Percentiles rank a stretch among this genome's conserved stretches.
Conservation (phyloP, 2,797 vertebrate genomes). For the Phylloscopus collybita region DNA sequence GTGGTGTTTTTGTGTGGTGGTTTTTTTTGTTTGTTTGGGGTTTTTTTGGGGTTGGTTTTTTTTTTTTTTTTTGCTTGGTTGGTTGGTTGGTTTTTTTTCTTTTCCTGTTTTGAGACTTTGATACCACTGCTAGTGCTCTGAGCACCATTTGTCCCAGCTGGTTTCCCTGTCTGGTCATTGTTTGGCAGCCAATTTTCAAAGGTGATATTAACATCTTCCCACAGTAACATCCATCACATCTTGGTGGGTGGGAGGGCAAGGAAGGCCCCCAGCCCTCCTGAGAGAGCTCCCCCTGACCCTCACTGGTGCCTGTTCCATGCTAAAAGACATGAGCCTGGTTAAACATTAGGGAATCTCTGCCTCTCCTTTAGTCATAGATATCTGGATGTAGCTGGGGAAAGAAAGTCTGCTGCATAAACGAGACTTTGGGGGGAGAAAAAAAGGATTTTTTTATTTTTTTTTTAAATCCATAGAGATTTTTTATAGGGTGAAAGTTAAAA, state of each 20-base stretch:
- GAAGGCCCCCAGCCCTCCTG: neutral
- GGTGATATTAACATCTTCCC: neutral
- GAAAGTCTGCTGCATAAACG: neutral
- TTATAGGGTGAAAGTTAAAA: neutral
- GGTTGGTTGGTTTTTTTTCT: neutral
- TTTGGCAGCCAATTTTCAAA: neutral
- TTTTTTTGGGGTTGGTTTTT: too few relatives aligned
- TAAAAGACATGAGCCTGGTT: neutral
- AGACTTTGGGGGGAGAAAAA: neutral
- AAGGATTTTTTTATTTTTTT: neutral
- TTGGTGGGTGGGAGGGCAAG: neutral
- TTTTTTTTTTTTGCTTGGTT: too few relatives aligned
- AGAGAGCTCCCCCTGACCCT: neutral
- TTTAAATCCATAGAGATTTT: neutral
- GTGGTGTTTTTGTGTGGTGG: too few relatives aligned
- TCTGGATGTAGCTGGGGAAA: neutral
- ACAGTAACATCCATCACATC: rapidly evolving
- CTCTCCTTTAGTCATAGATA: neutral
- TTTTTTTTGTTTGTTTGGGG: too few relatives aligned
- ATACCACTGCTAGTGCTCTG: neutral
- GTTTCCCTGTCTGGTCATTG: neutral
- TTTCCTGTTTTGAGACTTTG: neutral
- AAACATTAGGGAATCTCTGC: neutral
- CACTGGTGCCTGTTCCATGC: rapidly evolving
- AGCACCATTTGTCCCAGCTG: neutral